A percentile compares a stretch with the other conserved stretches of the same genome.
Evolutionary conservation across 1,140 invertebrate genomes (phyloP).

Genomic region (Globodera ellingtonae): DNA sequence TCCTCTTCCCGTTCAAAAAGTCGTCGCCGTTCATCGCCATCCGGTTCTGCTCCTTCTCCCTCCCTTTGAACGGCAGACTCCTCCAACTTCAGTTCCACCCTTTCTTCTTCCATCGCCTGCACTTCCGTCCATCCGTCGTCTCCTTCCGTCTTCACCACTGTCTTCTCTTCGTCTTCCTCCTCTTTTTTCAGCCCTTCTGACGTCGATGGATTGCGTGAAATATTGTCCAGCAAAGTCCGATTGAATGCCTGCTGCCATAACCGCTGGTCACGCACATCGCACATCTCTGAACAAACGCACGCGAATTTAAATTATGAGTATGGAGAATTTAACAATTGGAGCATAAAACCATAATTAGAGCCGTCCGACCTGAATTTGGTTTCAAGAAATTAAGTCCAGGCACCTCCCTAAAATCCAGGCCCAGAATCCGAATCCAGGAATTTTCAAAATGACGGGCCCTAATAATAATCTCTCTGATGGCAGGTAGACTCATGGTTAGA

Average conservation of each 20-base stretch:
- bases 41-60: conserved; percentile 8
- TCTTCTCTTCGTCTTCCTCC: conserved; percentile 11
- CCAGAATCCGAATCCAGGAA: too few species aligned
- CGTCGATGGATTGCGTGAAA: not conserved
- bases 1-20: not conserved
- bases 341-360: too few species aligned
- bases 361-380: too few species aligned
- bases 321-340: too few species aligned
- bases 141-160: not conserved
- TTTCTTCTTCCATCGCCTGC: not conserved
- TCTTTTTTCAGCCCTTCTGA: not conserved
- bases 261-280: conserved; percentile 31
- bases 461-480: too few species aligned
- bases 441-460: too few species aligned
- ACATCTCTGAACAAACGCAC: conserved; percentile 26
- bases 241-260: conserved; percentile 43
- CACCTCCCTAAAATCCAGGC: too few species aligned
- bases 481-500: too few species aligned
- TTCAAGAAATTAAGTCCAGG: too few species aligned
- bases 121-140: conserved; percentile 1
- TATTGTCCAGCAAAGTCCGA: conserved; percentile 37
- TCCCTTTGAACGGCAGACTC: not conserved
- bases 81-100: not conserved
- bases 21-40: not conserved
- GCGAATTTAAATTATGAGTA: not conserved